Conservation (phyloP, 1,140 invertebrate species). For the Papilio helenus region DNA sequence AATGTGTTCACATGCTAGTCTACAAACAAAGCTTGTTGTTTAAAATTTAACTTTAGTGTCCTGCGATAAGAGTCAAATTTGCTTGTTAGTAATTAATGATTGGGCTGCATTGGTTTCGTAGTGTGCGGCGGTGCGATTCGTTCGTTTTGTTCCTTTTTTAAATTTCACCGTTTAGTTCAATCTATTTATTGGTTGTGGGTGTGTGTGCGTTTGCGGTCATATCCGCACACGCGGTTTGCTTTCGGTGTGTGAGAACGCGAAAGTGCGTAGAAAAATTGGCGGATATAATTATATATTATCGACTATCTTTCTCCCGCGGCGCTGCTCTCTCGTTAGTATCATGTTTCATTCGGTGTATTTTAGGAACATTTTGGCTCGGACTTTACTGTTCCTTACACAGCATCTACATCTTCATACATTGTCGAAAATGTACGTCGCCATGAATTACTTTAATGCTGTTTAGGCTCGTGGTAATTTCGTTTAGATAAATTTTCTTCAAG, state of each 20-base stretch:
- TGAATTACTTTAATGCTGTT: background rate
- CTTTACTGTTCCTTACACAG: constrained; percentile 7
- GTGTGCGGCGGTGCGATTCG: constrained; percentile 76
- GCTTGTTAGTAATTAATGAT: constrained; percentile 64
- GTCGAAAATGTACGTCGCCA: background rate
- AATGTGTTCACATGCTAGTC: constrained; percentile 76
- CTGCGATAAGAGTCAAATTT: constrained; percentile 47
- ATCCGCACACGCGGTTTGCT: constrained; percentile 52
- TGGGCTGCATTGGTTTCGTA: constrained; percentile 72
- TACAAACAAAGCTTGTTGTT: constrained; percentile 50
- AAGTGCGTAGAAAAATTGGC: constrained; percentile 82
- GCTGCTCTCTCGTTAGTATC: constrained; percentile 37
- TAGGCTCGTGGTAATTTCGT: background rate
- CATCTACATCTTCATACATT: background rate
- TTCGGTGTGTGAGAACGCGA: constrained; percentile 59
- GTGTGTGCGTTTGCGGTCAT: constrained; percentile 68
- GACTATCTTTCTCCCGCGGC: constrained; percentile 48
- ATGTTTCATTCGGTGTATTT: constrained; percentile 39
- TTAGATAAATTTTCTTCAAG: background rate
- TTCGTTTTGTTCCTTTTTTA: constrained; percentile 82
- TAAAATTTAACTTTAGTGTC: constrained; percentile 54
- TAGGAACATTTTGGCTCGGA: constrained; percentile 21
- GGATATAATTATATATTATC: constrained; percentile 68
- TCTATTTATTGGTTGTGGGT: constrained; percentile 79
- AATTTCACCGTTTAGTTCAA: constrained; percentile 83